Conservation (phyloP, 2,797 vertebrate genomes). For the Petrocephalus schoutedeni region DNA sequence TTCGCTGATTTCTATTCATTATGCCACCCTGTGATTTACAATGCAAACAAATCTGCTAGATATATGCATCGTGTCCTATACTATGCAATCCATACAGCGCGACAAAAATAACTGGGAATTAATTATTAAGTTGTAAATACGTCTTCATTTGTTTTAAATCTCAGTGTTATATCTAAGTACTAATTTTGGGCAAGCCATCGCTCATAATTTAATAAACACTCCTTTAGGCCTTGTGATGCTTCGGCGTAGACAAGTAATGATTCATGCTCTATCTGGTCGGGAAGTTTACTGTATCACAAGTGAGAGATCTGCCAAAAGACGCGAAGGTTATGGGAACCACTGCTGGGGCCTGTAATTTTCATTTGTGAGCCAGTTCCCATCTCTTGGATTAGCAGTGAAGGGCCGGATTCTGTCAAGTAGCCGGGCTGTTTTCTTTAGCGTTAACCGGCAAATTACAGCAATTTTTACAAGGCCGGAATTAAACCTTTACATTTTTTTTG, state of each 20-base stretch:
- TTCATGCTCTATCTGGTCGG: slow-evolving; percentile 2
- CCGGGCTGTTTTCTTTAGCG: background rate
- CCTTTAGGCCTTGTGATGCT: slow-evolving; percentile 27
- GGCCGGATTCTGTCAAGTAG: background rate
- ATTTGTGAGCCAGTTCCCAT: slow-evolving; percentile 8
- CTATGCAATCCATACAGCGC: background rate
- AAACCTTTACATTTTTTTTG: background rate
- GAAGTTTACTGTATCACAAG: slow-evolving; percentile 26
- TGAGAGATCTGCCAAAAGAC: slow-evolving; percentile 21
- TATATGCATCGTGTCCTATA: background rate
- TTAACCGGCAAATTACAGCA: background rate
- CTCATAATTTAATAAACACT: slow-evolving; percentile 10
- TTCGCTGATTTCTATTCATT: background rate
- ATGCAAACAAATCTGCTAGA: background rate
- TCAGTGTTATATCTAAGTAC: background rate
- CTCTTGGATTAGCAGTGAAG: background rate
- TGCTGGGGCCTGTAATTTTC: slow-evolving; percentile 13
- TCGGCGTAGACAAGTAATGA: slow-evolving; percentile 12
- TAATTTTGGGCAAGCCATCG: background rate
- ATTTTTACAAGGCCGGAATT: background rate
- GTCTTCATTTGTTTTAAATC: background rate
- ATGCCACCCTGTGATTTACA: background rate
- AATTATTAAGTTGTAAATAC: background rate
- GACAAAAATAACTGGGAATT: background rate
- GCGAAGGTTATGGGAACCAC: slow-evolving; percentile 40